A percentile compares a stretch with the other conserved stretches of the same genome.
Conservation (phyloP, 2,888 invertebrate species). For the Tinea pellionella region DNA sequence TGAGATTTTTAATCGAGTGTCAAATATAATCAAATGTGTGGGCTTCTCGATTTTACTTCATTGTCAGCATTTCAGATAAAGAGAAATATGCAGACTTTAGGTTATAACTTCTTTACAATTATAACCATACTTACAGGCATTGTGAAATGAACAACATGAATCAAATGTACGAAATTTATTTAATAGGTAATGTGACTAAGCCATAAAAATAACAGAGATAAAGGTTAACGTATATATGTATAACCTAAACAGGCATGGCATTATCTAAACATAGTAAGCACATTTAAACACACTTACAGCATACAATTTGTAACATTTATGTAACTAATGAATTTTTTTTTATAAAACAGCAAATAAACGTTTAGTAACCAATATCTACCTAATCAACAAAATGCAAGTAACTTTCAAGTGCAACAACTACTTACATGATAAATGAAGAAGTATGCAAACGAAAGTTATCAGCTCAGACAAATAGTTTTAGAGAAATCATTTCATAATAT, state of each 20-base stretch:
- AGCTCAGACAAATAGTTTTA: conserved; percentile 7
- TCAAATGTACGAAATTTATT: no score
- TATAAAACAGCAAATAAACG: not conserved
- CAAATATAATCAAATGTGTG: no score
- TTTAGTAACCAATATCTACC: not conserved
- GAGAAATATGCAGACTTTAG: no score
- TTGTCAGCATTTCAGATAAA: no score
- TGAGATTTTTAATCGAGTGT: no score
- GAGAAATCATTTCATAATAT: conserved; percentile 11
- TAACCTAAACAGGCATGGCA: not conserved
- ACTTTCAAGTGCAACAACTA: not conserved
- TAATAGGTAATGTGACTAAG: no score
- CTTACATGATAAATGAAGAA: not conserved
- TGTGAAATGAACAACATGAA: no score
- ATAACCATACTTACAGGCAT: no score
- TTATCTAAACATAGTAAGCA: not conserved
- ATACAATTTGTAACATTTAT: not conserved
- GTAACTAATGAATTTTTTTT: not conserved
- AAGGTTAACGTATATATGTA: not conserved
- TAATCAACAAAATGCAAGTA: not conserved
- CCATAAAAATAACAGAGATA: no score
- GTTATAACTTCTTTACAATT: no score
- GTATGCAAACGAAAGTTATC: conserved; percentile 12
- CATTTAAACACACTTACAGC: not conserved
- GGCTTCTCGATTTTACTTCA: no score